Evolutionary conservation across 2,113 vertebrate species (phyloP).

Genomic region (Ahaetulla prasina): DNA sequence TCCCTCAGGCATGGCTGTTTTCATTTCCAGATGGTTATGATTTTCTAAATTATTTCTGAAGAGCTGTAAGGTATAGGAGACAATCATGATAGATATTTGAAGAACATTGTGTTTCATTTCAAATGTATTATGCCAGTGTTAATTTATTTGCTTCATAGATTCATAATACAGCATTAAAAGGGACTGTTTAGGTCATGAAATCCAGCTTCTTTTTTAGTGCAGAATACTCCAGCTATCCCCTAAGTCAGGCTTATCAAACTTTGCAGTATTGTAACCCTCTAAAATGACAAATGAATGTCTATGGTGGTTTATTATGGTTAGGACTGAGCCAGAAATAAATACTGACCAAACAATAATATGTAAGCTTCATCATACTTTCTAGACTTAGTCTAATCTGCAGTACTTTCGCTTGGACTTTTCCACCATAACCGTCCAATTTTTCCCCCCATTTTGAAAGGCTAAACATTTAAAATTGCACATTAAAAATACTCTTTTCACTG

Average conservation of each 20-base stretch:
- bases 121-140: not conserved
- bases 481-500: not conserved
- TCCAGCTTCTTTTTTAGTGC: not conserved
- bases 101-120: not conserved
- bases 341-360: not conserved
- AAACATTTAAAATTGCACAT: not conserved
- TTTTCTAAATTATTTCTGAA: slow-evolving; percentile 43
- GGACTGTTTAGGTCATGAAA: not conserved
- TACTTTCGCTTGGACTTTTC: not conserved
- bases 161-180: not conserved
- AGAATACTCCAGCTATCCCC: not conserved
- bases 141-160: not conserved
- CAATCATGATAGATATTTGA: not conserved
- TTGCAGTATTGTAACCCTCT: not conserved
- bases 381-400: not conserved
- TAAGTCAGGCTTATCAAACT: not conserved
- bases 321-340: not conserved
- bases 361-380: not conserved
- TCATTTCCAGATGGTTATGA: slow-evolving; percentile 45
- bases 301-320: not conserved
- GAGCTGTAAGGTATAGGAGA: not conserved
- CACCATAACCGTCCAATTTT: not conserved
- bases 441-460: not conserved
- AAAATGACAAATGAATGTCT: not conserved
- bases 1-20: slow-evolving; percentile 18